phyloP scores from a whole-genome alignment of 30 jellyfish, hydroid and myxozoan species.

The Aurelia aurita complex sp. Pacific region DNA sequence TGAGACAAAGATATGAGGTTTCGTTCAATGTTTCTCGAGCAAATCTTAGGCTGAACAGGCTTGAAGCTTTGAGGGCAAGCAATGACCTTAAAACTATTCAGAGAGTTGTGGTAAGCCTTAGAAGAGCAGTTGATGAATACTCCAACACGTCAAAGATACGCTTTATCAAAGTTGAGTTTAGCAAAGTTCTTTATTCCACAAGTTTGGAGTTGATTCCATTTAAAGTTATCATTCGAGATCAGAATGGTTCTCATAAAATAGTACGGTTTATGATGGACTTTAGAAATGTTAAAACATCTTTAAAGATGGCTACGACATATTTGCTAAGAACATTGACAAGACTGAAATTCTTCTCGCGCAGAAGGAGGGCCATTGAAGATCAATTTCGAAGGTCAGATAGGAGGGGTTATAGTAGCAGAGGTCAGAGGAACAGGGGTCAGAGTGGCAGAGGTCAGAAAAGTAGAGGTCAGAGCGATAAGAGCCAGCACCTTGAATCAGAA shows the following conservation, averaged over 20 bases:
- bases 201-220: conserved; percentile 56
- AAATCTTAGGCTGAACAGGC: conserved; percentile 4
- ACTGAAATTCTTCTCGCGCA: conserved; percentile 34
- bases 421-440: not conserved
- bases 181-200: conserved; percentile 33
- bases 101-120: conserved; percentile 9
- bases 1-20: conserved; percentile 45
- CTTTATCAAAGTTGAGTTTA: conserved; percentile 68
- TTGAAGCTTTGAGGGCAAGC: conserved; percentile 3
- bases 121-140: conserved; percentile 23
- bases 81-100: conserved; percentile 6
- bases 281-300: conserved; percentile 16
- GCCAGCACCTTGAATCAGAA: not conserved
- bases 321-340: conserved; percentile 44
- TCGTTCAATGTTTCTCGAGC: conserved; percentile 62
- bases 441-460: no score
- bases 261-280: conserved; percentile 54
- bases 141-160: conserved; percentile 61
- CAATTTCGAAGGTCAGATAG: not conserved
- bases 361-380: conserved; percentile 19
- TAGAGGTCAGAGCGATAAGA: not conserved
- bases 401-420: not conserved
- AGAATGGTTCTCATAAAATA: conserved; percentile 10
- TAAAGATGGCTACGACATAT: conserved; percentile 29
- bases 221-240: conserved; percentile 36